Evolutionary conservation across 2,888 invertebrate genomes (phyloP), one percentile per base, ranked within the genome.

Genomic region (Stramonita haemastoma): DNA sequence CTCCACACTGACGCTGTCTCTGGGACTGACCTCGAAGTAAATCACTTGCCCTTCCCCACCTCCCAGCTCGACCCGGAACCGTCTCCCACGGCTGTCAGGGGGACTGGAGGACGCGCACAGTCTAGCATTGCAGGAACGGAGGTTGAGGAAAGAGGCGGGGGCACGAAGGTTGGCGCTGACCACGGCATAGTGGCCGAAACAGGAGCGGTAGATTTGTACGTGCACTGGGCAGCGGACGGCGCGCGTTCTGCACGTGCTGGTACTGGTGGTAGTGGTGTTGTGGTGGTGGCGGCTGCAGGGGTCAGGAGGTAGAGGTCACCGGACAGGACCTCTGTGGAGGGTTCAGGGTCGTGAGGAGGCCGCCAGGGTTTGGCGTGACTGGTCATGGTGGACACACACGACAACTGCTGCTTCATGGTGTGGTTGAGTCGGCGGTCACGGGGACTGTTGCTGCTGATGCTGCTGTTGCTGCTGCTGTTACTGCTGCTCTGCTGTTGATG

Each of bases 181-280:
- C 60, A 90, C 89, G 26, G 90, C 90, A 79, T 90, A 90, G 86
- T 90, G 90, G 26, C 89, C 90, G 81, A 87, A 90, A 36, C 90
- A 87, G 29, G 85, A 87, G n/a, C 90, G 87, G 89, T 90, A 90
- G 34, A 90, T 84, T 60, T 89, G 89, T 29, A 89, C 90, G 83
- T 83, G 83, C 85, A 90, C 90, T 0, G 90, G 90, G 60, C 87
- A 83, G 36, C 89, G 89, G 57, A 56, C 46, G 32, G 77, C 57
- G n/a, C 90, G 87, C 36, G 84, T 46, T 34, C 29, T 57, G 88
- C 88, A 83, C 81, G 88, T 88, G 88, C 57, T 57, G 29, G 19
- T 60, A 15, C 6, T 13, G 66, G 88, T 88, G 88, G 32, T 57
- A 8, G 19, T 60, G 60, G 60, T 13, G 66, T 13, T 32, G n/a